Conservation (phyloP, 2,797 vertebrate species). For the Orientallactaga sibirica region DNA sequence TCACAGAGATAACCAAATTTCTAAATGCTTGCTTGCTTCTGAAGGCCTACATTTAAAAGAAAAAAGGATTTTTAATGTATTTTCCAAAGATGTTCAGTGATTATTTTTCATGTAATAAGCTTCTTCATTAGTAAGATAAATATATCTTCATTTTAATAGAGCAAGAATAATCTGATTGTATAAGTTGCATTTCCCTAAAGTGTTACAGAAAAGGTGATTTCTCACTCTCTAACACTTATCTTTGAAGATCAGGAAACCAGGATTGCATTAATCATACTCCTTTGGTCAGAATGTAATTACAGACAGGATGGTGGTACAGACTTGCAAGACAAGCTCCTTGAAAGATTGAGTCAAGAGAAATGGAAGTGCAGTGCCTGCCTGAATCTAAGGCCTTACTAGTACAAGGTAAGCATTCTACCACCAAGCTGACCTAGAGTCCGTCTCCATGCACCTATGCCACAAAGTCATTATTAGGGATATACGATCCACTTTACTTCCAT, state of each 20-base stretch:
- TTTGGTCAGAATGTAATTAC: not conserved
- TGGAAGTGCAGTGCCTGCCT: too few relatives aligned
- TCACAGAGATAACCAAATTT: constrained; percentile 67
- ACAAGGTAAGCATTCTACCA: too few relatives aligned
- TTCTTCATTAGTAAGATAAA: constrained; percentile 21
- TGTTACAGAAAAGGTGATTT: constrained; percentile 22
- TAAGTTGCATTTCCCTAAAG: not conserved
- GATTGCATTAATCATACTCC: not conserved
- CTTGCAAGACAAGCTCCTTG: not conserved
- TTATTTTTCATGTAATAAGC: constrained; percentile 12
- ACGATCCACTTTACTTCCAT: too few relatives aligned
- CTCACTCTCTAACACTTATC: not conserved
- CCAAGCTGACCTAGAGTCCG: too few relatives aligned
- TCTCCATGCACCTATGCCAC: too few relatives aligned
- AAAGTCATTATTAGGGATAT: too few relatives aligned
- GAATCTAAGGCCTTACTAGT: too few relatives aligned
- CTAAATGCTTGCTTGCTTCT: constrained; percentile 38
- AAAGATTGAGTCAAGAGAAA: too few relatives aligned
- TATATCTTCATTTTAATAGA: constrained; percentile 32
- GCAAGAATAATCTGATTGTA: not conserved
- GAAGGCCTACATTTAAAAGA: constrained; percentile 33
- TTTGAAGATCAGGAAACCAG: not conserved
- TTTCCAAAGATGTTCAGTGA: constrained; percentile 29
- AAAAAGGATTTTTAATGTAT: constrained; percentile 29
- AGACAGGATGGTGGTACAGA: too few relatives aligned